Base-by-base conservation (phyloP, 2,113 vertebrate genomes). In the Gadus macrocephalus region DNA sequence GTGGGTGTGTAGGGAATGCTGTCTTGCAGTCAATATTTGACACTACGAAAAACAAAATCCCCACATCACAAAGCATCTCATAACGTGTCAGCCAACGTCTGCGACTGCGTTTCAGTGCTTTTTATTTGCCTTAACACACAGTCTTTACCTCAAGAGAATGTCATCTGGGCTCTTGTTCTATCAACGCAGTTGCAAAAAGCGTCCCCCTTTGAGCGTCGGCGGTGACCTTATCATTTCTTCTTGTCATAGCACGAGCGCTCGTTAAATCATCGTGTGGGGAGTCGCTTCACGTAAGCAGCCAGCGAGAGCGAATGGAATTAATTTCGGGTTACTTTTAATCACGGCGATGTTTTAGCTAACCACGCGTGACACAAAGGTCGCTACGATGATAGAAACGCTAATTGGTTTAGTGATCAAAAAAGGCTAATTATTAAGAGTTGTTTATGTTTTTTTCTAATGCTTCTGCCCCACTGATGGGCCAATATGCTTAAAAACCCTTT, bases 141-240 rank as follows among this genome's bases (percentile, higher is more conserved):
- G 81, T 86, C 80, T 84, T 49, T 81, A 81, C 85, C 85, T 82
- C 81, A 82, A 67, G 59, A 15, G 62, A 85, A 72, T 74, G 67
- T 74, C 79, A 82, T 84, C 19, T 75, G 2, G 63, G 77, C 79
- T 60, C 20, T 77, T 84, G 83, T 75, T 70, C 20, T 11, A 81
- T 76, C 69, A 73, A 75, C 53, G 79, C 9, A 2, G 42, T 14
- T 14, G 3, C 12, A 70, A 78, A 84, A 80, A 79, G 61, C 65
- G 15, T 73, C 68, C 19, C 5, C 77, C 77, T 85, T 84, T 85
- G 74, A 77, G 73, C 76, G 73, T 67, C 79, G 7, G 73, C 78
- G 65, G 70, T 89, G 88, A 88, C 86, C 86, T 86, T 84, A 82
- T 89, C 81, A 78, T 83, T 86, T 82, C 70, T 73, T 84, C 80